phyloP scores from a whole-genome alignment of 2,888 invertebrate genomes.

The Lapara coniferarum region DNA sequence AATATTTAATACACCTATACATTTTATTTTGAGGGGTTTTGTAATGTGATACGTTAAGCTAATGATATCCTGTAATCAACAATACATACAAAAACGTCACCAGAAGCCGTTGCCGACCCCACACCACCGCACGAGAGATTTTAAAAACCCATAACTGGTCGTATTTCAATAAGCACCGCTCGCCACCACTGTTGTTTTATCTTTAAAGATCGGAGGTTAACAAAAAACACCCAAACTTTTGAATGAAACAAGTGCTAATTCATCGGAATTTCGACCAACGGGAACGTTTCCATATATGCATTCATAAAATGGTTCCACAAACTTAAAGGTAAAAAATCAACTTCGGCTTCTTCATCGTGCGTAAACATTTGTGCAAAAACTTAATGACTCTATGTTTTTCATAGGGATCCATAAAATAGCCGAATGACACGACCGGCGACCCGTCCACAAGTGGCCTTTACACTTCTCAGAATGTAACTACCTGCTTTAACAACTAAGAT shows the following conservation, averaged over 20 bases:
- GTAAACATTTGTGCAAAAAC: slow-evolving; percentile 61
- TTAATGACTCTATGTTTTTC: slow-evolving; percentile 44
- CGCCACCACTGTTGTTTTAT: slow-evolving; percentile 54
- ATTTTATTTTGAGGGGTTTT: neutral
- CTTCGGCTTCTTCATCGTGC: slow-evolving; percentile 36
- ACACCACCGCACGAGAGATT: slow-evolving; percentile 61
- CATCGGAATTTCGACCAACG: slow-evolving; percentile 45
- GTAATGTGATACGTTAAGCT: neutral
- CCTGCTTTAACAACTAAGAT: slow-evolving; percentile 76
- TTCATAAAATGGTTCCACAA: slow-evolving; percentile 28
- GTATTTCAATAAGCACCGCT: slow-evolving; percentile 61
- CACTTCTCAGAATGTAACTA: slow-evolving; percentile 75
- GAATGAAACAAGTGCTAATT: slow-evolving; percentile 55
- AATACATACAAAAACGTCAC: slow-evolving; percentile 3
- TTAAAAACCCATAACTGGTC: slow-evolving; percentile 51
- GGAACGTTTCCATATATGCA: slow-evolving; percentile 29
- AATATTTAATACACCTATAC: neutral
- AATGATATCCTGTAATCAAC: neutral
- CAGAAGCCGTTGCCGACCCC: slow-evolving; percentile 37
- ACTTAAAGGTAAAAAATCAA: slow-evolving; percentile 9
- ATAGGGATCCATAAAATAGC: slow-evolving; percentile 54
- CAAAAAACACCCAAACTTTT: slow-evolving; percentile 43
- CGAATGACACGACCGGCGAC: slow-evolving; percentile 39
- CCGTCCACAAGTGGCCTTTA: slow-evolving; percentile 61
- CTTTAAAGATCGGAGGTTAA: slow-evolving; percentile 48